Evolutionary conservation across 2,797 vertebrate genomes (phyloP), one percentile per base, ranked within the genome.

Genomic region (Holocentrus rufus): DNA sequence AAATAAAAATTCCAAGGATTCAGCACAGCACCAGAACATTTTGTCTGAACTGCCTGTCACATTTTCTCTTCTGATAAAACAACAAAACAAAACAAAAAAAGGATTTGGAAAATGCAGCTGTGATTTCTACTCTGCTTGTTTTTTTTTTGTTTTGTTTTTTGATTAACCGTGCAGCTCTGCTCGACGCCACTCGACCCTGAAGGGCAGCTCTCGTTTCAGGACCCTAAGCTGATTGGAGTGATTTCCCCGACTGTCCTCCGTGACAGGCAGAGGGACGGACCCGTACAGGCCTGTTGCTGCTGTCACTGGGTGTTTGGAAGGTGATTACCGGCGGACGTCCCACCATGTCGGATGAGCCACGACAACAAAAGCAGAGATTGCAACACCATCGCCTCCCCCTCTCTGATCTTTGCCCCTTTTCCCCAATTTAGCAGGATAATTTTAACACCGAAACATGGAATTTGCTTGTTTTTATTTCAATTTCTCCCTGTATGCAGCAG

Each of bases 201-300:
- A 79, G 70, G 79, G 58, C 69, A 76, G 56, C 75, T 84, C 80
- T 85, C 76, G 77, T 69, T 78, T 80, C 72, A 80, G 76, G 50
- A 56, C 15, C 31, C 62, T 78, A 74, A 84, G 72, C 69, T 75
- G 68, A 83, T 85, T 81, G 81, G 60, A 56, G 60, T n/a, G 61
- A 81, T 65, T 73, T 23, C 55, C 25, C 46, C 22, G 44, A 67
- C 53, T 23, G 72, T 27, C 65, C 49, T 63, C 52, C 15, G 15
- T 36, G 71, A 69, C 64, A 55, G 68, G 50, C 59, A 0, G 13
- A 31, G 74, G 74, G 44, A 39, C 14, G 2, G 23, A 68, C 68
- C 54, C 72, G 69, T 65, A 22, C 18, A 34, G 46, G 47, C 23
- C 36, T 3, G 53, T 71, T 59, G 5, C 17, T 15, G 49, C 65